phyloP scores from a whole-genome alignment of 2,797 vertebrate genomes.

The Crenuchus spilurus region DNA sequence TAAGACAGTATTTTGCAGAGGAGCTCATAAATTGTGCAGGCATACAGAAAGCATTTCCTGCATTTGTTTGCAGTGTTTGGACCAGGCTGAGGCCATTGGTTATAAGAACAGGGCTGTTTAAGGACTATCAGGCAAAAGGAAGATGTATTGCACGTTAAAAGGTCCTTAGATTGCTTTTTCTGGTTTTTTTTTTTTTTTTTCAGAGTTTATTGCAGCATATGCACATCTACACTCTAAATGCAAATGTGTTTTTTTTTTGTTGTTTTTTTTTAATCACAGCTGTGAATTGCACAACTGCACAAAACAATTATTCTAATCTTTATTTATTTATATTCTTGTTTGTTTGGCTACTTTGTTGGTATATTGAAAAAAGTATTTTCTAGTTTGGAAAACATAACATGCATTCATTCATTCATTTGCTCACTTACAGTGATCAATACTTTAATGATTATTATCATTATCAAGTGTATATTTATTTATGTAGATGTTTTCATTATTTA shows the following conservation, averaged over 20 bases:
- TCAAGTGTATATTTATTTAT: too few relatives aligned
- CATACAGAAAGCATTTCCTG: neutral
- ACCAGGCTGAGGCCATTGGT: neutral
- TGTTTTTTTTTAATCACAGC: neutral
- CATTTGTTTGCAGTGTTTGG: neutral
- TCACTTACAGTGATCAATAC: too few relatives aligned
- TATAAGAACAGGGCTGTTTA: neutral
- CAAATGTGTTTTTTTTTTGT: constrained; percentile 6
- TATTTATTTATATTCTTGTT: neutral
- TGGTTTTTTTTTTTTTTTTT: neutral
- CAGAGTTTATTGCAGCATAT: constrained; percentile 1
- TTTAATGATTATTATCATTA: too few relatives aligned
- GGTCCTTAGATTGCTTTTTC: neutral
- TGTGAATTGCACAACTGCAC: neutral
- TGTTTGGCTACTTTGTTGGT: neutral
- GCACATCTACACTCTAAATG: constrained; percentile 15
- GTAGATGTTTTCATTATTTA: too few relatives aligned
- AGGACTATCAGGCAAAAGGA: neutral
- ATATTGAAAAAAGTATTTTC: too few relatives aligned
- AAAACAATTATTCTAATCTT: neutral
- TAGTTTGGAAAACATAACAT: too few relatives aligned
- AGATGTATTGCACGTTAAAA: constrained; percentile 18
- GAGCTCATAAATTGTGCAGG: constrained; percentile 4
- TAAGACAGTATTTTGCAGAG: constrained; percentile 5
- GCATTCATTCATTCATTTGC: too few relatives aligned